A percentile compares a stretch with the other conserved stretches of the same genome.
These are phyloP conservation scores for Lutjanus erythropterus DNA, from an alignment of 2,113 vertebrate genomes.

Conservation along the genomic window DNA sequence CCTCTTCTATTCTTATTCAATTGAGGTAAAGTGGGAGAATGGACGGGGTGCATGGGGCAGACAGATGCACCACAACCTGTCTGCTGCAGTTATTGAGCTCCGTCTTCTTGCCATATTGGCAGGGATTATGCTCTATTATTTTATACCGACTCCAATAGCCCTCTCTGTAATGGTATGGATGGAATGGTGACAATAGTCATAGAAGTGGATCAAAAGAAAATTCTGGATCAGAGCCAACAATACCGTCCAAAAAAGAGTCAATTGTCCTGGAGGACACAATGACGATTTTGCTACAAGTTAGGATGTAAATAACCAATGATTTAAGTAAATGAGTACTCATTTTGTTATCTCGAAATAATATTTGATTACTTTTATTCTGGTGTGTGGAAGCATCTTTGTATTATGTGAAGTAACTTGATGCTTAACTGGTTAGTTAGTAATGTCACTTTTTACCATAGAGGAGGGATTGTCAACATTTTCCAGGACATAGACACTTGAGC, in stretches of 20 bases:
- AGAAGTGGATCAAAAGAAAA: slow-evolving; percentile 67
- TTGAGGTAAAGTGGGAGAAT: slow-evolving; percentile 80
- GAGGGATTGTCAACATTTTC: too few species aligned
- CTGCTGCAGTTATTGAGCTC: slow-evolving; percentile 68
- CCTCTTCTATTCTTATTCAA: slow-evolving; percentile 80
- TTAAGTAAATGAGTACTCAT: neutral
- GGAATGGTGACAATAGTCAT: slow-evolving; percentile 70
- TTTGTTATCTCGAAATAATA: slow-evolving; percentile 18
- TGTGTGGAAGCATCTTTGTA: slow-evolving; percentile 36
- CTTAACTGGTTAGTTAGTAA: slow-evolving; percentile 68
- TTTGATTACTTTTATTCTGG: slow-evolving; percentile 35
- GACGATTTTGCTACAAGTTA: slow-evolving; percentile 55
- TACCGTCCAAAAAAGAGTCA: slow-evolving; percentile 38
- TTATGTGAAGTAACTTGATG: slow-evolving; percentile 57
- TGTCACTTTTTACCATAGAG: too few species aligned
- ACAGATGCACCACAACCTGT: slow-evolving; percentile 82
- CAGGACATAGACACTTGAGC: too few species aligned
- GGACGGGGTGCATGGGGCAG: slow-evolving; percentile 70
- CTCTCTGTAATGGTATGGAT: slow-evolving; percentile 72
- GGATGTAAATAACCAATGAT: slow-evolving; percentile 44
- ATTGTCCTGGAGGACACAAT: slow-evolving; percentile 43
- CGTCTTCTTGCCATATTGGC: slow-evolving; percentile 72
- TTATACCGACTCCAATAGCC: slow-evolving; percentile 51
- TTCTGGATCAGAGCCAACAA: slow-evolving; percentile 60
- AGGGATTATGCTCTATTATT: slow-evolving; percentile 69